Conservation (phyloP, 2,113 vertebrate genomes). For the Microcebus jonahi region DNA sequence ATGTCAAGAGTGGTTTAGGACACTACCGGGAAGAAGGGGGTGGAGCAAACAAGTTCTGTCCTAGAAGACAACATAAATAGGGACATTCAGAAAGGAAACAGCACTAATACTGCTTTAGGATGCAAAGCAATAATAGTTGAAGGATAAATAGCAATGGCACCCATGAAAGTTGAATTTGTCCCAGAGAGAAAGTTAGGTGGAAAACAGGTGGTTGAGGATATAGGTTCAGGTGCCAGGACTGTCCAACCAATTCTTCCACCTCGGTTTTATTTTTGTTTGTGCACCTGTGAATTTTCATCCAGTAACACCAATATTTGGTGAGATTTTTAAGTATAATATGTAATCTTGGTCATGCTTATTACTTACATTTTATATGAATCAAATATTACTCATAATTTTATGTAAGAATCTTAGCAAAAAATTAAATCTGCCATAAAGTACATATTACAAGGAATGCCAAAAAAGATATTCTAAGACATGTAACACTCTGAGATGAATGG, state of each 20-base stretch:
- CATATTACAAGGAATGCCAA: neutral
- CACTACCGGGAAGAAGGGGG: neutral
- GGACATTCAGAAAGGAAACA: neutral
- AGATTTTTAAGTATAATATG: neutral
- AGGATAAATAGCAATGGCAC: neutral
- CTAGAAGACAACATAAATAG: neutral
- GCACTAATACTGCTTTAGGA: no score
- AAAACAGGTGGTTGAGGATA: neutral
- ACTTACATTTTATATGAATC: neutral
- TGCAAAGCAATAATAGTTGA: neutral
- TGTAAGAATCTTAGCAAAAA: neutral
- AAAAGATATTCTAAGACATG: neutral
- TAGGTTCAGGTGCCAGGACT: neutral
- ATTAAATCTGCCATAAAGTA: neutral
- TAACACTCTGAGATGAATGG: neutral
- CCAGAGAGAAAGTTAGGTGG: neutral
- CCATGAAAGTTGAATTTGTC: neutral
- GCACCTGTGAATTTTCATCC: neutral
- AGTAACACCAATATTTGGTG: neutral
- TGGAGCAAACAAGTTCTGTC: neutral
- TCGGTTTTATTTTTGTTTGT: neutral
- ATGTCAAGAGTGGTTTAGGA: neutral
- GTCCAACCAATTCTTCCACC: neutral
- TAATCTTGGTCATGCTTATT: neutral
- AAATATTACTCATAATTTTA: neutral